Base-by-base conservation (phyloP, 2,113 vertebrate genomes). In the Piprites chloris region DNA sequence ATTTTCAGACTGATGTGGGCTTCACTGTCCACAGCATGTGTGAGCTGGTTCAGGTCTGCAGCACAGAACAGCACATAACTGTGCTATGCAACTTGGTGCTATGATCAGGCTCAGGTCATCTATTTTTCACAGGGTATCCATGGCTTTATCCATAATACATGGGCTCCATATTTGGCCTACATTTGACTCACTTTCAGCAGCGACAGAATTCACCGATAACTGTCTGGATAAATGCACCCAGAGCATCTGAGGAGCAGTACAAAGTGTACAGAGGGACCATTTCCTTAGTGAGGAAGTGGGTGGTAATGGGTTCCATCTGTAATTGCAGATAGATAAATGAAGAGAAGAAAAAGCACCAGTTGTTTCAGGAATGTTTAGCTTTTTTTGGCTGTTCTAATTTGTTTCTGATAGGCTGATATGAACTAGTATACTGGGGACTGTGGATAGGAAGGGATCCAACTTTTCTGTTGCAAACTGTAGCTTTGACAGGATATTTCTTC, bases 261-360 rank as follows among this genome's bases (percentile, higher is more conserved):
- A 88, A 46, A 85, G 13, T 61, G 67, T 88, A 74, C 67, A 22
- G 67, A 83, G 41, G 74, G 86, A 47, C 44, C 14, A 39, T 72
- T 96, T 95, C 91, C 88, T 96, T 92, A 89, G 63, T 62, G 58
- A 96, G 59, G 76, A 81, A 89, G 68, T 79, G 80, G 30, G 55
- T 84, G 69, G 66, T 75, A 78, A 89, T 61, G 17, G 66, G 12
- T 76, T 95, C 87, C 93, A 96, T 95, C 93, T 96, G 96, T 90
- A 88, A 83, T 61, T 39, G 30, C 55, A 85, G 83, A 50, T 77
- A 77, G 35, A 88, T 85, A 63, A 89, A 95, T 50, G 85, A 89
- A 90, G 53, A 86, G 67, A 69, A 95, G 53, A 37, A 89, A 82
- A 87, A 66, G 7, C 27, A 85, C 63, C 55, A 74, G 28, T 32